Percentiles rank a stretch among this genome's conserved stretches.
phyloP scores from a whole-genome alignment of 2,888 invertebrate genomes.

The Miltochrista miniata region DNA sequence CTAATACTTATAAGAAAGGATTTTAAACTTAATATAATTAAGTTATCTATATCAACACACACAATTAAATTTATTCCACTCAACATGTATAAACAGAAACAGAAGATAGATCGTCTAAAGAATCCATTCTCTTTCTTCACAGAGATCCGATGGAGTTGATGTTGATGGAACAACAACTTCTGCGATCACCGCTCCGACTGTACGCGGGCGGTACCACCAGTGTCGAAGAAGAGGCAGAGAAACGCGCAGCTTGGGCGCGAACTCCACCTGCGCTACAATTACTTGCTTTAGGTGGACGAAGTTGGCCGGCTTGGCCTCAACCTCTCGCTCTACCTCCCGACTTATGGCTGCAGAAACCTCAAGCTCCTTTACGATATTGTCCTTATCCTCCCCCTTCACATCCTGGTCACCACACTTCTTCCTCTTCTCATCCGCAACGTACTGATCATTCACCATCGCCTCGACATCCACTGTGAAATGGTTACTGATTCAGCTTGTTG shows the following conservation, averaged over 20 bases:
- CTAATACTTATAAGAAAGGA: too few species aligned
- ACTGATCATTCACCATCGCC: constrained; percentile 68
- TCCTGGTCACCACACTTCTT: constrained; percentile 52
- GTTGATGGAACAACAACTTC: constrained; percentile 90
- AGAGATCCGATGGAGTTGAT: constrained; percentile 92
- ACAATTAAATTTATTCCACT: too few species aligned
- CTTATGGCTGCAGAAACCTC: constrained; percentile 96
- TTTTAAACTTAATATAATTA: too few species aligned
- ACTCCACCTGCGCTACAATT: constrained; percentile 75
- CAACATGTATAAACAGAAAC: too few species aligned
- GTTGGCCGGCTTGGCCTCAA: constrained; percentile 94
- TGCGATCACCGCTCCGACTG: constrained; percentile 86
- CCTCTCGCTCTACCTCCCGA: constrained; percentile 94
- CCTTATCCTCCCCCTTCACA: constrained; percentile 84
- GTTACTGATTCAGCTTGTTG: background rate
- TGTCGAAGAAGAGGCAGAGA: constrained; percentile 83
- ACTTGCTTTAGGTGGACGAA: constrained; percentile 85
- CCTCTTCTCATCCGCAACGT: constrained; percentile 39
- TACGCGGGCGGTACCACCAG: constrained; percentile 85
- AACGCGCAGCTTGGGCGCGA: constrained; percentile 81
- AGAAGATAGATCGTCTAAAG: too few species aligned
- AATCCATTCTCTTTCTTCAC: constrained; percentile 52
- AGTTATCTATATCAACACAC: too few species aligned
- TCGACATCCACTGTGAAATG: constrained; percentile 69
- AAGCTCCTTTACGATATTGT: constrained; percentile 82